Percentiles rank a stretch among this genome's conserved stretches.
Conservation (phyloP, 2,888 invertebrate genomes). For the Synergus gifuensis region DNA sequence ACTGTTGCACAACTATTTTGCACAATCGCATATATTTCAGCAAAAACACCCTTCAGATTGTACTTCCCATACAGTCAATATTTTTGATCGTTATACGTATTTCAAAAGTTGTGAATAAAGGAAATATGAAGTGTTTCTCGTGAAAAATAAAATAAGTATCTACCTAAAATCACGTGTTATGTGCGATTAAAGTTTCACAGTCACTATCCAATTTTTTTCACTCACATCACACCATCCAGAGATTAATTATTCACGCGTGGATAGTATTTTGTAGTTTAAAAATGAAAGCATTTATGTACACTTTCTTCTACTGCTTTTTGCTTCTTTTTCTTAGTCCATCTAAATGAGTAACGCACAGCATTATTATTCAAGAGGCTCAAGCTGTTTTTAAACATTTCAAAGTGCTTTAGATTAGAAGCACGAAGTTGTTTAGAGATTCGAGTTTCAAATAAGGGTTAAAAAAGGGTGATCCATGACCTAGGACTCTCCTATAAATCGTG, state of each 20-base stretch:
- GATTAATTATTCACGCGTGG: background rate
- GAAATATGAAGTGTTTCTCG: background rate
- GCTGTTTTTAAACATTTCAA: background rate
- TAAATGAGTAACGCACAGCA: background rate
- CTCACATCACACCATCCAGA: background rate
- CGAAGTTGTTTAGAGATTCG: constrained; percentile 21
- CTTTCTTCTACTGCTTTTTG: background rate
- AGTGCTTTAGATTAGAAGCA: constrained; percentile 2
- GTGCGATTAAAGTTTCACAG: background rate
- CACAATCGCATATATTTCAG: too few relatives aligned
- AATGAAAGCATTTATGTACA: background rate
- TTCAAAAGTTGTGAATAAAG: background rate
- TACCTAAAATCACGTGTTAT: background rate
- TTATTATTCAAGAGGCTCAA: background rate
- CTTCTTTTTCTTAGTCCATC: background rate
- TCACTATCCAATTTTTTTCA: background rate
- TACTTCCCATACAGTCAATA: too few relatives aligned
- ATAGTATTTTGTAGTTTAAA: background rate
- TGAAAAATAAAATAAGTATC: background rate
- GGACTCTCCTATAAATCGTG: constrained; percentile 10
- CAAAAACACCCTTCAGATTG: too few relatives aligned
- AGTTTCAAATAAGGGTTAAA: background rate
- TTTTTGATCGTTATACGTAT: too few relatives aligned
- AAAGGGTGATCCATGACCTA: constrained; percentile 22
- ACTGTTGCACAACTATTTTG: background rate